Base-by-base conservation (phyloP, 2,888 invertebrate species). In the Megaustenia siamemsis region DNA sequence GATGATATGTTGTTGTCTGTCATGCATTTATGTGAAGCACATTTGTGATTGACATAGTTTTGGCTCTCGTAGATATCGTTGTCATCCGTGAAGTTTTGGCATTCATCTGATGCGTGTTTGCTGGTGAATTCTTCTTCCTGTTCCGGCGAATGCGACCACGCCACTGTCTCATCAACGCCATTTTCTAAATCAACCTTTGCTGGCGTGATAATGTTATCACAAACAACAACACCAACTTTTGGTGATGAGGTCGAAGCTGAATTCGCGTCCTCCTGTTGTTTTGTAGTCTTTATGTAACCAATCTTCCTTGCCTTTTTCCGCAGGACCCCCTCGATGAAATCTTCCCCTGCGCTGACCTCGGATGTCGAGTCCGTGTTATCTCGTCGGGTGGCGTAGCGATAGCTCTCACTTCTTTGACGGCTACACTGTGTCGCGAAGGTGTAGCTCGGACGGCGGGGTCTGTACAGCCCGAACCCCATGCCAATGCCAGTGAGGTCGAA, bases 401-500 rank as follows among this genome's bases (percentile, higher is more conserved):
- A 93, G 82, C 93, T 93, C 85, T 93, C 93, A 66, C 90, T 93
- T n/a, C 93, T 87, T 66, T 92, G 92, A 10, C 92, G 88, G 56
- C 89, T 89, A 8, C 88, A 86, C 86, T 93, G 92, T 18, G 94
- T 94, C 28, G 94, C 94, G 85, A 90, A 92, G 6, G 93, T 93
- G 87, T 93, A 94, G 86, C 93, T 93, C 0, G 93, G 92, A 15
- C 94, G 86, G 10, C 94, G 89, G 12, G 93, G 93, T 40, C 93
- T 90, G 86, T 93, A 93, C 45, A 93, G 87, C 40, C 92, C 91
- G 85, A 94, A 93, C 28, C 93, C 92, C 87, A 93, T 91, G n/a
- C 93, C 91, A 40, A 94, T 89, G 40, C 92, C 93, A 38, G 91
- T 92, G 43, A 92, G 87, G 86, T 93, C 93, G 90, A 92, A 93